Conservation (phyloP, 92 coral and sea anemone genomes). For the Zoanthus solanderi region DNA sequence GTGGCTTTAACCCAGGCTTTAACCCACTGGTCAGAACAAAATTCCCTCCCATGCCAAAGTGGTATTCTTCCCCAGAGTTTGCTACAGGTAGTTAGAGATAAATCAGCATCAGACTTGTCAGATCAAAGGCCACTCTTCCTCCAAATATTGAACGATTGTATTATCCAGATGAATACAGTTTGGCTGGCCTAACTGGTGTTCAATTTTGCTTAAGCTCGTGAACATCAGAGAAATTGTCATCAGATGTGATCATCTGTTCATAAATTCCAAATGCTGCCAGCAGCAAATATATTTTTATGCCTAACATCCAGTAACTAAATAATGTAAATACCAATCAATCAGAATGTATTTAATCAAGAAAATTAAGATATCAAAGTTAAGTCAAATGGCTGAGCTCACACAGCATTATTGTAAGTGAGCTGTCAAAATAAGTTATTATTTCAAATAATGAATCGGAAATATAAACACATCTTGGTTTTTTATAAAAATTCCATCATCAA, state of each 20-base stretch:
- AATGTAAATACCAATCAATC: slow-evolving; percentile 26
- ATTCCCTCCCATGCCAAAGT: neutral
- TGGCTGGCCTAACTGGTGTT: neutral
- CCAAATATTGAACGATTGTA: neutral
- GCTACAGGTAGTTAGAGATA: neutral
- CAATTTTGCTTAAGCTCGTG: neutral
- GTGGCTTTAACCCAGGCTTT: neutral
- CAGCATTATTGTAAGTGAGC: neutral
- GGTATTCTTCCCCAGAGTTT: neutral
- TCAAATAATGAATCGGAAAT: neutral
- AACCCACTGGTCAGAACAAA: no score
- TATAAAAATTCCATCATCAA: no score
- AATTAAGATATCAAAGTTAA: neutral
- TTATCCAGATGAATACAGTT: neutral
- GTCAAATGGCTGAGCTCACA: slow-evolving; percentile 35
- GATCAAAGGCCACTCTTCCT: neutral
- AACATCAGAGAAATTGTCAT: neutral
- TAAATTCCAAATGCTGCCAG: neutral
- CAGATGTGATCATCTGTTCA: neutral
- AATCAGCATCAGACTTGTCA: neutral
- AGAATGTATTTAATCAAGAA: neutral
- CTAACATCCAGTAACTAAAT: neutral
- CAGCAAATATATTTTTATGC: slow-evolving; percentile 39
- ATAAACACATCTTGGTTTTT: neutral
- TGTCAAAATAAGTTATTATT: neutral